These are phyloP conservation scores for Drosophila sturtevanti DNA, from an alignment of 1,140 invertebrate genomes.

Conservation along the genomic window DNA sequence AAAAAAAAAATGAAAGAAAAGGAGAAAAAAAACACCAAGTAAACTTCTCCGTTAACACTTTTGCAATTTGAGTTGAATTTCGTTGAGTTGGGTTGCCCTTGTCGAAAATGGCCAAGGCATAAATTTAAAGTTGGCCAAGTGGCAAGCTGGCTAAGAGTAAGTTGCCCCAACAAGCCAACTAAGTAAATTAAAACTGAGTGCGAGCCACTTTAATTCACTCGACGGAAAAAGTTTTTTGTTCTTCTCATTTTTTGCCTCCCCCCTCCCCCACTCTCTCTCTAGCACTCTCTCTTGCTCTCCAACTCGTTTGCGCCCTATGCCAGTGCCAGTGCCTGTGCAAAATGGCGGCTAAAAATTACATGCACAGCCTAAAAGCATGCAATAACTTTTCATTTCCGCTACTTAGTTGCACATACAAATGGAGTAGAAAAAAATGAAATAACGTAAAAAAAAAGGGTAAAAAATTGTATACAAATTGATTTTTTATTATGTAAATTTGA, in stretches of 20 bases:
- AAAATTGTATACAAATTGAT: conserved; percentile 1
- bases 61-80: conserved; percentile 15
- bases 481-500: conserved; percentile 5
- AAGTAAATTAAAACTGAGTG: conserved; percentile 72
- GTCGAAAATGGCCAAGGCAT: conserved; percentile 34
- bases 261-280: background rate
- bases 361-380: conserved; percentile 54
- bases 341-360: conserved; percentile 39
- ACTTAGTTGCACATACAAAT: conserved; percentile 45
- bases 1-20: background rate
- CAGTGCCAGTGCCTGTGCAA: conserved; percentile 3
- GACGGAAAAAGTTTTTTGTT: conserved; percentile 30
- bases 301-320: background rate
- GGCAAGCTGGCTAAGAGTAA: conserved; percentile 9
- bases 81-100: conserved; percentile 43
- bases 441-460: background rate
- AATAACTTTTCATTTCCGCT: conserved; percentile 72
- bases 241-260: background rate
- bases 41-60: conserved; percentile 14
- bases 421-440: background rate
- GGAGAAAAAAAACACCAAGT: background rate
- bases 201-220: conserved; percentile 57
- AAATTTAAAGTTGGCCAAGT: conserved; percentile 59
- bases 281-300: background rate
- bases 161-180: conserved; percentile 10